Evolutionary conservation across 2,888 invertebrate genomes (phyloP), one percentile per base, ranked within the genome.

Genomic region (Clusia tigrina): DNA sequence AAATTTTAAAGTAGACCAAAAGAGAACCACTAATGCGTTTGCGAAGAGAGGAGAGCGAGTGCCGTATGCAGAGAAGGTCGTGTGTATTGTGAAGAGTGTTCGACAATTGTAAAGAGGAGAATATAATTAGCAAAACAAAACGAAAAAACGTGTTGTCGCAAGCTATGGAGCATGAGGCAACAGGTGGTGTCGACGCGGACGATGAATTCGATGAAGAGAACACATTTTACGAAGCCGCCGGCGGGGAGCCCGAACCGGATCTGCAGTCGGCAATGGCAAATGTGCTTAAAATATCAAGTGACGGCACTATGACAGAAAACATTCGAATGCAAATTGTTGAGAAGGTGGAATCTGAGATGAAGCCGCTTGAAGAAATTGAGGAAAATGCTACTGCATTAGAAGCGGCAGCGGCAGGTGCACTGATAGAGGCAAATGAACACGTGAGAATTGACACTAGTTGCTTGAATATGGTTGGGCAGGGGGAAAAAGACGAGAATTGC

Each of bases 141-240:
- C n/a, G 32, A 12, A 32, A 32, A 32, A 32, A 32, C 32, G 32
- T 32, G 32, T n/a, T n/a, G n/a, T n/a, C n/a, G n/a, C 6, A 32
- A 32, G 60, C 57, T 51, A 60, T 55, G 55, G 73, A 73, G 61
- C 62, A 68, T 58, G 69, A 71, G 52, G 52, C 22, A 48, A 61
- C 51, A 22, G 26, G 37, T 26, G 51, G 9, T 48, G 51, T 54
- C 48, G 46, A 61, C 52, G 52, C 62, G 37, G 64, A 64, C 15
- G 72, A 69, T 0, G 74, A 72, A 15, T 73, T 77, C 2, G 79
- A 77, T 52, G 79, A 76, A 61, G 65, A 68, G 62, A 74, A 76
- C 68, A 76, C 71, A 23, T 78, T 71, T 62, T 79, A 76, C 52
- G 79, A 79, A 69, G 78, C 78, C 57, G 67, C 71, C 63, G 74